Evolutionary conservation across 2,888 invertebrate species (phyloP).

Genomic region (Metacarcinus magister): DNA sequence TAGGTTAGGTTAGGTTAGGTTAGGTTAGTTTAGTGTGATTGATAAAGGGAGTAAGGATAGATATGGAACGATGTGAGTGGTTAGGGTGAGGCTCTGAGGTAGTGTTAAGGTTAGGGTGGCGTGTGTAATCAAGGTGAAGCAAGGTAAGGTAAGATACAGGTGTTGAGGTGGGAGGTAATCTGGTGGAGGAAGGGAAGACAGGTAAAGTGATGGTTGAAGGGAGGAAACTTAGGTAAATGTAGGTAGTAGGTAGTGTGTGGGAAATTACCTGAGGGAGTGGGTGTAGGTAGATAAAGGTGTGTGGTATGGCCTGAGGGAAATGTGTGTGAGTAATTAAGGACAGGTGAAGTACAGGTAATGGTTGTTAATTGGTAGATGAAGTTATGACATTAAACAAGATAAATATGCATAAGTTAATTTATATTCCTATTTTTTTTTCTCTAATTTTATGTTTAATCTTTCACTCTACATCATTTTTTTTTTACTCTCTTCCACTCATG

Average conservation of each 20-base stretch:
- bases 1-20: too few species aligned
- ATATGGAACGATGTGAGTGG: background rate
- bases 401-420: background rate
- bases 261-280: too few species aligned
- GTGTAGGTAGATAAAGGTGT: too few species aligned
- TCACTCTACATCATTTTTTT: background rate
- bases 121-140: background rate
- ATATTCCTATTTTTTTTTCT: too few species aligned
- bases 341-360: background rate
- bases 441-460: background rate
- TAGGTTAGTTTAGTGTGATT: too few species aligned
- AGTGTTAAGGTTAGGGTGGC: background rate
- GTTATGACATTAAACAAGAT: background rate
- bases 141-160: background rate
- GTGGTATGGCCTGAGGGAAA: too few species aligned
- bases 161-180: background rate
- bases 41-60: too few species aligned
- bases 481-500: background rate
- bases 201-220: background rate
- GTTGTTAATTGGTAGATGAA: too few species aligned
- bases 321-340: background rate
- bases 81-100: background rate
- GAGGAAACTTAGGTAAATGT: background rate
- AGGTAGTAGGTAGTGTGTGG: background rate
- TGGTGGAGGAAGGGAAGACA: background rate